Evolutionary conservation across 1,140 invertebrate species (phyloP).

Genomic region (Parasteatoda tepidariorum): DNA sequence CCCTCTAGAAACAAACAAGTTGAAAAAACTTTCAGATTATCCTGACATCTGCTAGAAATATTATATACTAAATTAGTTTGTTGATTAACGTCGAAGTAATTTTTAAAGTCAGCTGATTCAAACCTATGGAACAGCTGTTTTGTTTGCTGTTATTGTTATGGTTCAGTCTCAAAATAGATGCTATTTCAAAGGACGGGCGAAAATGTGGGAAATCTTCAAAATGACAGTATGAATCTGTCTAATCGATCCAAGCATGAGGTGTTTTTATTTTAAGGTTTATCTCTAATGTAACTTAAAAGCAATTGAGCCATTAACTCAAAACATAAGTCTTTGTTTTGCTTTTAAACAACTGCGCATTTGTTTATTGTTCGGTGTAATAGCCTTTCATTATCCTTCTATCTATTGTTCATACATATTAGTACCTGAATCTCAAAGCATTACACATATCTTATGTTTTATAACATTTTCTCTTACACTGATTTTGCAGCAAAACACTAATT

Average conservation of each 20-base stretch:
- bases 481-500: no score
- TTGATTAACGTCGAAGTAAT: no score
- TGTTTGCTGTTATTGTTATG: background rate
- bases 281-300: background rate
- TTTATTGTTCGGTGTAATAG: background rate
- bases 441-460: background rate
- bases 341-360: conserved; percentile 41
- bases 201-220: conserved; percentile 18
- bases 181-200: conserved; percentile 16
- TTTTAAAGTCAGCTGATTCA: no score
- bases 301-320: background rate
- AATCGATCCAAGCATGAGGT: conserved; percentile 52
- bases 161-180: conserved; percentile 2
- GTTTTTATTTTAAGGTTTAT: conserved; percentile 1
- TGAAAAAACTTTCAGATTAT: no score
- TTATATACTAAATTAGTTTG: no score
- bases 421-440: background rate
- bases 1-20: no score
- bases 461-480: no score
- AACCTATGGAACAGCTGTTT: background rate
- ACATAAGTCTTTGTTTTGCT: background rate
- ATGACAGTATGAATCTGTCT: conserved; percentile 57
- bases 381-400: conserved; percentile 42
- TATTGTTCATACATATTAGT: no score
- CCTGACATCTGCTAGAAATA: no score